Percentiles rank a stretch among this genome's conserved stretches.
Conservation (phyloP, 2,888 invertebrate species). For the Anodontia alba region DNA sequence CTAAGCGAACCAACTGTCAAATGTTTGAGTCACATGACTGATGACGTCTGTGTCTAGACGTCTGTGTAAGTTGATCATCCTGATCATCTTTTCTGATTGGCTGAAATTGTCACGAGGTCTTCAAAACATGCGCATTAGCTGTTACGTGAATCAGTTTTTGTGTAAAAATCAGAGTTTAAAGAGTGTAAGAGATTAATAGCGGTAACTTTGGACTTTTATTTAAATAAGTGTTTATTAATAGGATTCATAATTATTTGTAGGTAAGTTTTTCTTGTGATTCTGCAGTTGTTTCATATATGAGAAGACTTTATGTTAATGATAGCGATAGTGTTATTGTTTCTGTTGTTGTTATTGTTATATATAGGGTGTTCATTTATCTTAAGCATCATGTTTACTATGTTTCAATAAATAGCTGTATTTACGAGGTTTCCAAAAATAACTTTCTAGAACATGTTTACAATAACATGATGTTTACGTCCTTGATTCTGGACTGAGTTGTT, state of each 20-base stretch:
- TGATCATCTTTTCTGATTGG: background rate
- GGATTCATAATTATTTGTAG: background rate
- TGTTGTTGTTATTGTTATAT: no score
- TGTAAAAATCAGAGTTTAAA: background rate
- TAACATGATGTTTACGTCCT: no score
- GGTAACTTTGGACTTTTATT: background rate
- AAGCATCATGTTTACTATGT: no score
- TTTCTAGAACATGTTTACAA: no score
- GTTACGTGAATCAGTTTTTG: conserved; percentile 5
- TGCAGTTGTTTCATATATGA: background rate
- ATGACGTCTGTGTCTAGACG: no score
- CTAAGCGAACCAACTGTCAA: no score
- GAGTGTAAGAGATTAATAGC: background rate
- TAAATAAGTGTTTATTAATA: background rate
- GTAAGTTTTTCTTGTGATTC: background rate
- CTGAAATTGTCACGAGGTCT: conserved; percentile 3
- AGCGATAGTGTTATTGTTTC: background rate
- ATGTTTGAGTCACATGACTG: no score
- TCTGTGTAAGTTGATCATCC: conserved; percentile 5
- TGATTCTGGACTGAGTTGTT: no score
- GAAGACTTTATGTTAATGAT: background rate
- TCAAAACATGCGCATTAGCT: background rate
- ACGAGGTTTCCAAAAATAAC: no score
- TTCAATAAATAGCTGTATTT: no score
- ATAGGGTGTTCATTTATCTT: no score